phyloP scores from a whole-genome alignment of 2,888 invertebrate genomes.

The Lithophane socia region DNA sequence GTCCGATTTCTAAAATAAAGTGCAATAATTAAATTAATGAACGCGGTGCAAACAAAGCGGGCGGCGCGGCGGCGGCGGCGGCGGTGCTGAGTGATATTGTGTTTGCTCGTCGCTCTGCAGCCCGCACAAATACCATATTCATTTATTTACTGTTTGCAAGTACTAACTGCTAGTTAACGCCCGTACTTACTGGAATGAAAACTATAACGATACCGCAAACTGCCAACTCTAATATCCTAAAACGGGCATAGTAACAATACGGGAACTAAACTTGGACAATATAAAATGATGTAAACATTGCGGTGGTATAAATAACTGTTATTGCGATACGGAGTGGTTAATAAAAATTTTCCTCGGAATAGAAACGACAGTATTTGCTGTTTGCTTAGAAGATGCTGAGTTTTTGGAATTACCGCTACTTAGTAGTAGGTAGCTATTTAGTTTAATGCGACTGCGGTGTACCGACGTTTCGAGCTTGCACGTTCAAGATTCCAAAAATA shows the following conservation, averaged over 20 bases:
- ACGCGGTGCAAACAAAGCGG: slow-evolving; percentile 64
- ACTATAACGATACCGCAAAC: slow-evolving; percentile 77
- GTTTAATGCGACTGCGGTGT: slow-evolving; percentile 12
- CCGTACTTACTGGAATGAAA: slow-evolving; percentile 82
- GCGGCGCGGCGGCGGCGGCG: slow-evolving; percentile 11
- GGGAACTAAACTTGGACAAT: slow-evolving; percentile 50
- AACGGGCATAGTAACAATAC: slow-evolving; percentile 55
- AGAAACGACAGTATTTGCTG: slow-evolving; percentile 49
- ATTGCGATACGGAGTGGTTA: slow-evolving; percentile 42
- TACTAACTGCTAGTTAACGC: slow-evolving; percentile 70
- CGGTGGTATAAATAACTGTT: slow-evolving; percentile 55
- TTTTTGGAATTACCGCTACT: slow-evolving; percentile 27
- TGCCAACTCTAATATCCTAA: slow-evolving; percentile 72
- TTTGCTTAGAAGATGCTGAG: slow-evolving; percentile 30
- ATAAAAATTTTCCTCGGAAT: slow-evolving; percentile 47
- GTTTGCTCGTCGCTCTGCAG: slow-evolving; percentile 57
- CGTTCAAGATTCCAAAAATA: background rate
- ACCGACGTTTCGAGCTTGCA: background rate
- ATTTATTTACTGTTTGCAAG: slow-evolving; percentile 72
- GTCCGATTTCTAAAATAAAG: slow-evolving; percentile 49
- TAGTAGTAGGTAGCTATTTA: background rate
- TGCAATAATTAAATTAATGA: slow-evolving; percentile 72
- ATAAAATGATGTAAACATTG: slow-evolving; percentile 56
- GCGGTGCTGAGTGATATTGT: slow-evolving; percentile 63
- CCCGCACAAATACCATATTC: slow-evolving; percentile 62